Base-by-base conservation (phyloP, 2,888 invertebrate genomes). In the Agapostemon virescens region DNA sequence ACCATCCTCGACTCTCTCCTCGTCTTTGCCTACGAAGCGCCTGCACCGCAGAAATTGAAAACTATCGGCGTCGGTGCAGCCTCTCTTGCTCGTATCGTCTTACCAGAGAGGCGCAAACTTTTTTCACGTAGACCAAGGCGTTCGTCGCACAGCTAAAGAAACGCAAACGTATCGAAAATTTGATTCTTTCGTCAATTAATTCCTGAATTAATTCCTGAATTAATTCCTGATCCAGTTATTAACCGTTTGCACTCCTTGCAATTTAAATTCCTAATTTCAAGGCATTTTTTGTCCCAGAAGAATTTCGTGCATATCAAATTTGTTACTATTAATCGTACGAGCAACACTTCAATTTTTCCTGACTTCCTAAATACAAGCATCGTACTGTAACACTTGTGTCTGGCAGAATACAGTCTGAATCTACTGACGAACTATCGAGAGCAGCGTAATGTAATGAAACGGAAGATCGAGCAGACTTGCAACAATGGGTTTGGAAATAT, bases 1-100 rank as follows among this genome's bases (percentile, higher is more conserved):
- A 83, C 81, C 79, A 83, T 87, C 82, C 81, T 77, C 79, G 85
- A 79, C 81, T 86, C 82, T 75, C 78, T 80, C 81, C 85, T 82
- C 81, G 72, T 45, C 77, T 81, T 77, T 82, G 86, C 83, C 81
- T 74, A 81, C 87, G 77, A 87, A 87, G 86, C 79, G 83, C 86
- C 85, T 84, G 84, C 86, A 79, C 75, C 79, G 88, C 84, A 86
- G 89, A 88, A 89, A 89, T 89, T 87, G 79, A 86, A 89, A 86
- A 87, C 89, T 84, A 86, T 83, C 84, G 75, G 80, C 83, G 72
- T 78, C 79, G 86, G 77, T 79, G 69, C 63, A 70, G 45, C 38
- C 69, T 63, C 58, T 42, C 72, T 42, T 63, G 64, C 52, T 58
- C 69, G 55, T 83, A 68, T 85, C 79, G 70, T 83, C 79, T 84